Percentiles rank a stretch among this genome's conserved stretches.
Conservation (phyloP, 2,888 invertebrate species). For the Meandrusa payeni region DNA sequence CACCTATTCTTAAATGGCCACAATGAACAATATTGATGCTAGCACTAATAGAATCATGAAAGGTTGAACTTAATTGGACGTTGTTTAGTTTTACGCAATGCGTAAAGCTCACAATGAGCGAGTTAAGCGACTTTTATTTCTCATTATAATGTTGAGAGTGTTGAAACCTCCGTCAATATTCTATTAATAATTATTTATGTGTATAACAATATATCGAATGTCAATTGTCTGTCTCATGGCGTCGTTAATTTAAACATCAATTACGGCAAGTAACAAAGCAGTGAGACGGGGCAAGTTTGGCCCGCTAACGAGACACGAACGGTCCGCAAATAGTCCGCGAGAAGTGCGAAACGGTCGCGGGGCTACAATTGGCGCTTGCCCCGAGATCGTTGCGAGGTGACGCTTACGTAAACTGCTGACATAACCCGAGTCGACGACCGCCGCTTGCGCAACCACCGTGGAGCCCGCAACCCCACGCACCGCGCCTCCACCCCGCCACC, state of each 20-base stretch:
- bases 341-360: slow-evolving; percentile 72
- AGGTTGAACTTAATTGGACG: slow-evolving; percentile 67
- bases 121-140: slow-evolving; percentile 17
- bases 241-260: slow-evolving; percentile 8
- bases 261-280: slow-evolving; percentile 35
- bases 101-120: slow-evolving; percentile 28
- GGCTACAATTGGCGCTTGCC: slow-evolving; percentile 64
- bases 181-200: background rate
- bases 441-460: slow-evolving; percentile 70
- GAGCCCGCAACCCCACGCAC: slow-evolving; percentile 68
- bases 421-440: slow-evolving; percentile 80
- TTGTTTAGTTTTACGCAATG: slow-evolving; percentile 53
- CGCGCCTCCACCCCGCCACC: slow-evolving; percentile 41
- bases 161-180: slow-evolving; percentile 9
- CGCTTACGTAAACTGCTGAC: slow-evolving; percentile 77
- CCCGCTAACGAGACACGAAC: slow-evolving; percentile 58
- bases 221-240: background rate
- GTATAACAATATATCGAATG: slow-evolving; percentile 3
- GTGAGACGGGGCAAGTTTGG: slow-evolving; percentile 39
- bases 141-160: slow-evolving; percentile 9
- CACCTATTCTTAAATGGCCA: slow-evolving; percentile 61
- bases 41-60: slow-evolving; percentile 63
- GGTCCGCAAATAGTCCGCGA: slow-evolving; percentile 68
- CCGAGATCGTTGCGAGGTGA: slow-evolving; percentile 74
- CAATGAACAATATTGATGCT: slow-evolving; percentile 56